Conservation (phyloP, 2,797 vertebrate genomes). For the Argyrosomus regius region DNA sequence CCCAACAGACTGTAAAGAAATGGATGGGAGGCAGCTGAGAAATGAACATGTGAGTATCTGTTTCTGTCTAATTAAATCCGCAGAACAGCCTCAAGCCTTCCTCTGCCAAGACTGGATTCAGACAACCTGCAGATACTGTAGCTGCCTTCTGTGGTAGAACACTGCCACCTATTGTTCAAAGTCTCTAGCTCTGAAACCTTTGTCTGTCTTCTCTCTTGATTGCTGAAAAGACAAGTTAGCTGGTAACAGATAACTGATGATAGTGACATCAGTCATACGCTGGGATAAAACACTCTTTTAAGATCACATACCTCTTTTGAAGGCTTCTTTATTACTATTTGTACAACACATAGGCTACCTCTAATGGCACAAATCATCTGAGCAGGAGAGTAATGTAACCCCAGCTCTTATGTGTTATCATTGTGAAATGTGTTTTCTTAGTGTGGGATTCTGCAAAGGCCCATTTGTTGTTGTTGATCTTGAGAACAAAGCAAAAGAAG, state of each 20-base stretch:
- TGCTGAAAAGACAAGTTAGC: conserved; percentile 80
- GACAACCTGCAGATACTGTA: conserved; percentile 58
- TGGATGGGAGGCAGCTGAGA: conserved; percentile 87
- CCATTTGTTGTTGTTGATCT: conserved; percentile 85
- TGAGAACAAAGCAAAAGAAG: conserved; percentile 86
- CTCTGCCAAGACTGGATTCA: conserved; percentile 79
- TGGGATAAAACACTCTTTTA: conserved; percentile 83
- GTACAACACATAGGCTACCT: conserved; percentile 80
- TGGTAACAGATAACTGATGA: conserved; percentile 81
- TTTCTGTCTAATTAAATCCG: conserved; percentile 91
- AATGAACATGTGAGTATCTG: conserved; percentile 89
- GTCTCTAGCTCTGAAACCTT: conserved; percentile 58
- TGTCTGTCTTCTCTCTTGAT: conserved; percentile 71
- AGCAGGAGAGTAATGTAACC: conserved; percentile 82
- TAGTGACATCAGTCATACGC: conserved; percentile 81
- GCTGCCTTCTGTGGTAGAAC: conserved; percentile 82
- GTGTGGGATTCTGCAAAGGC: conserved; percentile 77
- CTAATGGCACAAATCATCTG: conserved; percentile 84
- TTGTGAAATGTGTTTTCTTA: conserved; percentile 84
- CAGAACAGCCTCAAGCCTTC: conserved; percentile 84
- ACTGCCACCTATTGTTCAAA: conserved; percentile 88
- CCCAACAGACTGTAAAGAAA: conserved; percentile 84
- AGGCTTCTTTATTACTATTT: conserved; percentile 85
- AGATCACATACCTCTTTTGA: conserved; percentile 86
- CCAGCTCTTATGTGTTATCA: conserved; percentile 85